Conservation (phyloP, 1,140 invertebrate species). For the Propsilocerus akamusi region DNA sequence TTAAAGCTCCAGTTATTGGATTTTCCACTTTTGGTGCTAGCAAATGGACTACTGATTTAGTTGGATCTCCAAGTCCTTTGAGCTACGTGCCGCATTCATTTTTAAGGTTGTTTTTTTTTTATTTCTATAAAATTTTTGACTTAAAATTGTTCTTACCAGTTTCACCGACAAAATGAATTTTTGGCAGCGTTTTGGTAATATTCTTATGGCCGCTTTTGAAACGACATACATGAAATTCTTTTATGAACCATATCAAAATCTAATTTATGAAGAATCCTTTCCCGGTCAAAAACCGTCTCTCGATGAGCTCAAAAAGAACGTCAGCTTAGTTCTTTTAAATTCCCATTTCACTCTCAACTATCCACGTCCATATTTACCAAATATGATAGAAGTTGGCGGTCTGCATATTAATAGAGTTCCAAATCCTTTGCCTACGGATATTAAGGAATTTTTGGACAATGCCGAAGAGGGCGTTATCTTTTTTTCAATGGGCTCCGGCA, state of each 20-base stretch:
- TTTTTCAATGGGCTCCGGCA: constrained; percentile 40
- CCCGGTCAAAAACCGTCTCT: constrained; percentile 11
- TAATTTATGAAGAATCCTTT: constrained; percentile 2
- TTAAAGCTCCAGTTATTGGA: constrained; percentile 13
- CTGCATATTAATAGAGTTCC: constrained; percentile 27
- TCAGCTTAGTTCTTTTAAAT: constrained; percentile 31
- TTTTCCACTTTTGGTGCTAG: not conserved
- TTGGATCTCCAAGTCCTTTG: not conserved
- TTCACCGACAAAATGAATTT: constrained; percentile 22
- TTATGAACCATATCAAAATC: constrained; percentile 10
- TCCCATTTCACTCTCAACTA: constrained; percentile 29
- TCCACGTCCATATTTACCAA: constrained; percentile 28
- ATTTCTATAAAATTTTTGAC: no score
- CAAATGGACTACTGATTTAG: not conserved
- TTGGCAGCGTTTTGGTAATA: constrained; percentile 20
- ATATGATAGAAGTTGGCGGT: constrained; percentile 35
- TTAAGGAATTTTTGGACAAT: constrained; percentile 32
- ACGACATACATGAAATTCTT: not conserved
- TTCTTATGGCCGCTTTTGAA: constrained; percentile 16
- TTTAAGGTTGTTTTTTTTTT: not conserved
- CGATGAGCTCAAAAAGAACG: constrained; percentile 19
- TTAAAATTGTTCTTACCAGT: constrained; percentile 16
- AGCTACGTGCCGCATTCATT: not conserved
- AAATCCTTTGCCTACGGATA: constrained; percentile 22
- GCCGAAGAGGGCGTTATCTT: constrained; percentile 37